A percentile compares a stretch with the other conserved stretches of the same genome.
Evolutionary conservation across 2,888 invertebrate genomes (phyloP).

Genomic region (Anaspis maculata): DNA sequence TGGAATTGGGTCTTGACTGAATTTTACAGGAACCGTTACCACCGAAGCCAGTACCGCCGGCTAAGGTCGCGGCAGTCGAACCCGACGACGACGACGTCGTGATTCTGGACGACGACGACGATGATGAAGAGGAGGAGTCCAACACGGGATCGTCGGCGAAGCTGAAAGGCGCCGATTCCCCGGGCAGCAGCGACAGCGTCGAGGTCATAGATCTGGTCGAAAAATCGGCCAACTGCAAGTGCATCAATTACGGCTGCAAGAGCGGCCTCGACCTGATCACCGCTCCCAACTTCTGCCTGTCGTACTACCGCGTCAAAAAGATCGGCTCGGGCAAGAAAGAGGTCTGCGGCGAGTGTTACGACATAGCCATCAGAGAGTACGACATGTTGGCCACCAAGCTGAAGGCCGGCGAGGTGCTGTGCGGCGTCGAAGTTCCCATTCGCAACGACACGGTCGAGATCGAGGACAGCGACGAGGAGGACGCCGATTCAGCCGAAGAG

Average conservation of each 20-base stretch:
- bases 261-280: slow-evolving; percentile 41
- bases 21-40: no score
- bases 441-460: slow-evolving; percentile 39
- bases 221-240: slow-evolving; percentile 35
- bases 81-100: slow-evolving; percentile 24
- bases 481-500: slow-evolving; percentile 14
- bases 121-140: slow-evolving; percentile 9
- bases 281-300: slow-evolving; percentile 41
- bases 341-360: slow-evolving; percentile 39
- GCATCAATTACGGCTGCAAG: slow-evolving; percentile 50
- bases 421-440: slow-evolving; percentile 34
- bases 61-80: no score
- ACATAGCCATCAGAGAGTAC: slow-evolving; percentile 34
- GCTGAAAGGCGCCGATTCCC: no score
- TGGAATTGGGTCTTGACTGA: no score
- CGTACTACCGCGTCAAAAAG: slow-evolving; percentile 40
- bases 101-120: slow-evolving; percentile 31
- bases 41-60: no score
- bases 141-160: slow-evolving; percentile 10
- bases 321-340: slow-evolving; percentile 34
- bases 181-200: slow-evolving; percentile 22
- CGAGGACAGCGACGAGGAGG: slow-evolving; percentile 39
- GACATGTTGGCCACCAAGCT: slow-evolving; percentile 30
- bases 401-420: slow-evolving; percentile 23
- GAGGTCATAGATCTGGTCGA: slow-evolving; percentile 36